These are phyloP conservation scores for Synaphobranchus kaupii DNA, from an alignment of 2,797 vertebrate species.

Conservation along the genomic window DNA sequence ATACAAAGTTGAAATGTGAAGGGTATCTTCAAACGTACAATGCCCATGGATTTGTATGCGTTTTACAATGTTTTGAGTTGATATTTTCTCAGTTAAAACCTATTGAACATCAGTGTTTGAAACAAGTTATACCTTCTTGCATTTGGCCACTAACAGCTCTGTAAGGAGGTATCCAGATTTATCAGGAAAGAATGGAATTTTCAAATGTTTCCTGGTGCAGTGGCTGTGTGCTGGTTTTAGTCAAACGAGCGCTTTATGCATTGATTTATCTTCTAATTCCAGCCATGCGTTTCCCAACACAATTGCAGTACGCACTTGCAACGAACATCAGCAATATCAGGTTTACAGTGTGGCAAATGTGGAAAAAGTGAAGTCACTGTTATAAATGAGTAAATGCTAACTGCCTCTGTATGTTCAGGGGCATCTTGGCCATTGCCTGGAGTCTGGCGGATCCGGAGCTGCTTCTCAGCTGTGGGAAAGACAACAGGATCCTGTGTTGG, in stretches of 20 bases:
- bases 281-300: not conserved
- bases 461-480: conserved; percentile 94
- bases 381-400: not conserved
- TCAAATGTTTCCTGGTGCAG: not conserved
- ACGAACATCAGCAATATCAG: not conserved
- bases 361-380: not conserved
- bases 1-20: not conserved
- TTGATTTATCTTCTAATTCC: not conserved
- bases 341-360: not conserved
- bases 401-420: conserved; percentile 65
- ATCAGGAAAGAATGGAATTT: not conserved
- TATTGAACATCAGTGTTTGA: not conserved
- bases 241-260: not conserved
- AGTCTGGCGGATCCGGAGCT: conserved; percentile 92
- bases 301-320: not conserved
- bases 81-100: not conserved
- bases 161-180: not conserved
- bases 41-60: too few relatives aligned
- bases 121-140: not conserved
- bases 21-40: not conserved
- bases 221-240: not conserved
- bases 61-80: too few relatives aligned
- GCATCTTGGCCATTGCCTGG: conserved; percentile 92
- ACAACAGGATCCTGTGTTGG: conserved; percentile 94
- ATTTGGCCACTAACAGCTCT: not conserved